These are phyloP conservation scores for Petromus typicus DNA, from an alignment of 2,113 vertebrate genomes.

Conservation along the genomic window DNA sequence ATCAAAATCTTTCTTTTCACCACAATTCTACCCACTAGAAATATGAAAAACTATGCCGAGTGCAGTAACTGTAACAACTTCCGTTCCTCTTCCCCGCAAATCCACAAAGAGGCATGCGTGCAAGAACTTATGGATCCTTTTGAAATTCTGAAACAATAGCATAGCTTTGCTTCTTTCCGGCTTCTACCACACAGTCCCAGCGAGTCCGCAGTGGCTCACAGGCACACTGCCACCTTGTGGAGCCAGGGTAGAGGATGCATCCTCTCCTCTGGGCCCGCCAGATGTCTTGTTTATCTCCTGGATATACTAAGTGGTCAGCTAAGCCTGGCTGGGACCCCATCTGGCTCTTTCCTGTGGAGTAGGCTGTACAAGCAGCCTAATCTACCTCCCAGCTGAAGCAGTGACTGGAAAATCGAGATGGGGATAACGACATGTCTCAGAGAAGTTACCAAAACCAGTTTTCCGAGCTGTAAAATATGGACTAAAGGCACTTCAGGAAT, in stretches of 20 bases:
- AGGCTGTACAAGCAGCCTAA: neutral
- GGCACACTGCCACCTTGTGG: constrained; percentile 64
- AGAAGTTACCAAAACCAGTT: neutral
- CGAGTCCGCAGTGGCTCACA: neutral
- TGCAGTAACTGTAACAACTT: neutral
- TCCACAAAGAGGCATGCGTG: too few species aligned
- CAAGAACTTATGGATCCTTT: neutral
- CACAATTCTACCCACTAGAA: neutral
- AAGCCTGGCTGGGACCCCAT: neutral
- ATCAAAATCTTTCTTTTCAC: neutral
- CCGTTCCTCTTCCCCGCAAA: neutral
- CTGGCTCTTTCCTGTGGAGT: rapidly evolving
- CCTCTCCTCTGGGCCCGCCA: rapidly evolving
- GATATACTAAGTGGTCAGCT: neutral
- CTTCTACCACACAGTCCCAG: neutral
- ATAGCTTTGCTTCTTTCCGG: neutral
- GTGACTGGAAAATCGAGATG: neutral
- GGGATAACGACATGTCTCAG: neutral
- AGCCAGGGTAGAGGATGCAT: neutral
- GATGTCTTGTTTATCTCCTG: rapidly evolving
- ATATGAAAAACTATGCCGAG: neutral
- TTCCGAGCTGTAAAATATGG: neutral
- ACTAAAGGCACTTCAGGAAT: neutral
- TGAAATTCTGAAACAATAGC: neutral
- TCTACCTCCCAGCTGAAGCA: neutral